Evolutionary conservation across 2,113 vertebrate species (phyloP), one percentile per base, ranked within the genome.

Genomic region (Anolis carolinensis): DNA sequence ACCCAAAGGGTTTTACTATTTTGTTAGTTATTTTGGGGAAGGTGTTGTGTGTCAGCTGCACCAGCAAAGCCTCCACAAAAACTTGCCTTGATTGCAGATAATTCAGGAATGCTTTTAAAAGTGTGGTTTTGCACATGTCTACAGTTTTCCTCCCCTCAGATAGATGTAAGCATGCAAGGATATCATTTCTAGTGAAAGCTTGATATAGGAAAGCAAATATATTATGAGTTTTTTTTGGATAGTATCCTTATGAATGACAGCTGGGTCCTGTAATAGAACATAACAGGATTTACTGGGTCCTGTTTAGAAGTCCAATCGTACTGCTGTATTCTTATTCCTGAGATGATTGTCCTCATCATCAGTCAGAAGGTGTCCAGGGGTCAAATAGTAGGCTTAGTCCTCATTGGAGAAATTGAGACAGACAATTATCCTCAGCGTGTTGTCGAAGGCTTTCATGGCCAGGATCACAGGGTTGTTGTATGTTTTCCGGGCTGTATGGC

Each of bases 61-160:
- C 30, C 9, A 52, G 65, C 32, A 50, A 2, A 70, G 44, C 25
- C 68, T 74, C 55, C 55, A 52, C 25, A 23, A 86, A 89, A 89
- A 82, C 79, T 89, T 71, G 27, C 52, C 63, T 44, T 21, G 14
- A 62, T 84, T 84, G 78, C 76, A 87, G 78, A 84, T 11, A 67
- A 83, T 84, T 70, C 72, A 77, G 84, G 23, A 39, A 32, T 27
- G 1, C 82, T 13, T 67, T 89, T 59, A 83, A 27, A 81, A 82
- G 23, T 18, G 55, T 21, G 59, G 23, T 2, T 63, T 84, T 75
- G 27, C 71, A 63, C 16, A 2, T 84, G 27, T 39, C 55, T 32
- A 16, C 9, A 23, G n/a, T 5, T 21, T 32, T 32, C 50, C 7
- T 10, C 14, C 4, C 9, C 39, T 14, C 21, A 52, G 3, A 32